phyloP scores from a whole-genome alignment of 1,140 invertebrate species.

The Hypothenemus hampei region DNA sequence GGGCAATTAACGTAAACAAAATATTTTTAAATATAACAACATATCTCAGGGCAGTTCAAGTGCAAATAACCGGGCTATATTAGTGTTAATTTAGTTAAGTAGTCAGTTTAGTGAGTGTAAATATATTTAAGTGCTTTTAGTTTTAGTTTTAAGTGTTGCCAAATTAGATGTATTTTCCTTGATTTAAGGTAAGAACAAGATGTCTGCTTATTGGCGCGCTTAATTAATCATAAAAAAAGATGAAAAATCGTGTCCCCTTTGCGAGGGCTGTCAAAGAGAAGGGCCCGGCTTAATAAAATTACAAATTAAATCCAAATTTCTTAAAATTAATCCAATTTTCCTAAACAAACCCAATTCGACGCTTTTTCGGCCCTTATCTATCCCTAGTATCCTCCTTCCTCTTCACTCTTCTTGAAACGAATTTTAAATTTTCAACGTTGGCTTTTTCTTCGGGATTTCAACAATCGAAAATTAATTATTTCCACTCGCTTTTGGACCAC shows the following conservation, averaged over 20 bases:
- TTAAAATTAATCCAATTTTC: conserved; percentile 23
- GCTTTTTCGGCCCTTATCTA: too few species aligned
- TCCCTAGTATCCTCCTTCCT: conserved; percentile 15
- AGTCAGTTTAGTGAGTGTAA: conserved; percentile 4
- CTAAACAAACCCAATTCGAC: conserved; percentile 27
- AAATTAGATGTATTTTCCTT: neutral
- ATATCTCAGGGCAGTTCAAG: conserved; percentile 25
- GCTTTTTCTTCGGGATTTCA: conserved; percentile 37
- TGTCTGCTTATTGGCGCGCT: too few species aligned
- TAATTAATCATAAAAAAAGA: neutral
- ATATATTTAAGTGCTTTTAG: conserved; percentile 7
- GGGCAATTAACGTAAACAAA: conserved; percentile 19
- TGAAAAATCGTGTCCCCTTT: neutral
- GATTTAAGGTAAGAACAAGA: neutral
- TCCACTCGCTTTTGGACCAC: too few species aligned
- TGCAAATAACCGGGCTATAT: conserved; percentile 29
- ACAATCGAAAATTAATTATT: conserved; percentile 44
- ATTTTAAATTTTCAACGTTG: conserved; percentile 36
- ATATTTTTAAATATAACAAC: conserved; percentile 22
- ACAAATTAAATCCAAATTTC: conserved; percentile 25
- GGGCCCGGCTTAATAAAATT: conserved; percentile 18
- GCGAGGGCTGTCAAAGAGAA: neutral
- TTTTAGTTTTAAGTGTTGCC: conserved; percentile 1
- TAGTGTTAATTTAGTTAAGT: conserved; percentile 13
- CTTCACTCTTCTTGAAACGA: too few species aligned